phyloP scores from a whole-genome alignment of 2,113 vertebrate genomes.

The Falcunculus frontatus region DNA sequence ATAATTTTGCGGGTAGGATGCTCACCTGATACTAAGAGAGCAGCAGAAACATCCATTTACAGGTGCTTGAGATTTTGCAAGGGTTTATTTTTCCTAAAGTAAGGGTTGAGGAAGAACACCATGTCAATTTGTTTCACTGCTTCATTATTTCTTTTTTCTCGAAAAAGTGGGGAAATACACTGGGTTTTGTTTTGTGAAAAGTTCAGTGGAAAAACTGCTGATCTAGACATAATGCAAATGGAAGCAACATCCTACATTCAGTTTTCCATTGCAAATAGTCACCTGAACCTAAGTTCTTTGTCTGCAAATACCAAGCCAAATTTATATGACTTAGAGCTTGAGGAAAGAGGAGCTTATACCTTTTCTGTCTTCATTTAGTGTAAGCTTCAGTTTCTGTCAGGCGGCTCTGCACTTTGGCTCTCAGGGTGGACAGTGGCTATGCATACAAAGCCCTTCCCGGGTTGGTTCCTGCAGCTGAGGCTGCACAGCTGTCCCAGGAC shows the following conservation, averaged over 20 bases:
- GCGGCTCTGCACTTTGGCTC: background rate
- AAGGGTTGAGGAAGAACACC: background rate
- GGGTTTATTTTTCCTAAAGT: background rate
- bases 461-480: background rate
- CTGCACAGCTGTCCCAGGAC: background rate
- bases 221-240: background rate
- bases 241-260: background rate
- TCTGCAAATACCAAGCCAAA: background rate
- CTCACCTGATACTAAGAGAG: background rate
- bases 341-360: background rate
- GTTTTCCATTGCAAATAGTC: background rate
- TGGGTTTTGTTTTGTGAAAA: background rate
- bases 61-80: background rate
- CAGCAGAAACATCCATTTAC: background rate
- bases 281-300: background rate
- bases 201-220: background rate
- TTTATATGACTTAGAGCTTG: background rate
- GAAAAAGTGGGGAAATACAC: background rate
- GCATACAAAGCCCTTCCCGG: background rate
- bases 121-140: background rate
- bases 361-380: background rate
- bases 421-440: background rate
- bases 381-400: background rate
- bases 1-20: background rate
- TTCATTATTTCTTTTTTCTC: background rate